These are phyloP conservation scores for Emydocephalus ijimae DNA, from an alignment of 2,113 vertebrate species.

Conservation along the genomic window DNA sequence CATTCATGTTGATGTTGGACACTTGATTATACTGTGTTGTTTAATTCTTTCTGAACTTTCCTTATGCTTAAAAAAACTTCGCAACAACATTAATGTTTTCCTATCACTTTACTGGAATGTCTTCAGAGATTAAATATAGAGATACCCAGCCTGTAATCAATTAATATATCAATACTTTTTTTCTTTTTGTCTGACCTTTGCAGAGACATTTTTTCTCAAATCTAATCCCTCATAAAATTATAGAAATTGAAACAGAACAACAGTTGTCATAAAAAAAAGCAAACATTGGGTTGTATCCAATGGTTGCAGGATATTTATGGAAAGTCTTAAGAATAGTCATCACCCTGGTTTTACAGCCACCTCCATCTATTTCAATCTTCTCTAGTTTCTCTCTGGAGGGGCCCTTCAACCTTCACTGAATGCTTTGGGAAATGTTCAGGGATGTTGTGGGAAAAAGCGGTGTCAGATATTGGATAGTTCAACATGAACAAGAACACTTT, in stretches of 20 bases:
- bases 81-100: slow-evolving; percentile 22
- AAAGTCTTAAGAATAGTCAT: background rate
- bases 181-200: background rate
- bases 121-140: slow-evolving; percentile 39
- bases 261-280: background rate
- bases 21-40: background rate
- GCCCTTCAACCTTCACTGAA: background rate
- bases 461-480: background rate
- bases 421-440: background rate
- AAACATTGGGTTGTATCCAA: background rate
- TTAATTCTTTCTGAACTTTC: background rate
- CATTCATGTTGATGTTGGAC: background rate
- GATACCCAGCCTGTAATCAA: slow-evolving; percentile 35
- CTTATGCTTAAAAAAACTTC: slow-evolving; percentile 25
- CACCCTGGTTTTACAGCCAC: background rate
- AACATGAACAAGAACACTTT: background rate
- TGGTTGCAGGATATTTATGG: background rate
- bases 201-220: background rate
- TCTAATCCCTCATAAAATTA: background rate
- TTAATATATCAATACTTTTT: slow-evolving; percentile 41
- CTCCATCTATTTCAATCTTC: background rate
- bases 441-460: background rate
- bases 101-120: slow-evolving; percentile 21
- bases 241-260: background rate
- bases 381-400: background rate